Evolutionary conservation across 2,797 vertebrate genomes (phyloP).

Genomic region (Vultur gryphus): DNA sequence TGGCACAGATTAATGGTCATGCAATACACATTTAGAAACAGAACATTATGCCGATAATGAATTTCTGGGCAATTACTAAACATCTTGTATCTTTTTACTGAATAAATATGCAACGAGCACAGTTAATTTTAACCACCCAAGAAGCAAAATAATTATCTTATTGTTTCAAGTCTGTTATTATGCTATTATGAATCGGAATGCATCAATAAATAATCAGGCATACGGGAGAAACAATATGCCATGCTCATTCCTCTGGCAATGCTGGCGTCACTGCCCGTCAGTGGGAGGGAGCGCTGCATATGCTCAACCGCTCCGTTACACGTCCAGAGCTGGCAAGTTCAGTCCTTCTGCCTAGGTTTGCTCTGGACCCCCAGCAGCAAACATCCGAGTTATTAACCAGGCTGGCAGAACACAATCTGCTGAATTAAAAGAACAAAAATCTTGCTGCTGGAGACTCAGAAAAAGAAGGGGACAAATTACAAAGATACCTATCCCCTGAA

Average conservation of each 20-base stretch:
- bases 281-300: neutral
- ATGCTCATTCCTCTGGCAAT: neutral
- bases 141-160: constrained; percentile 32
- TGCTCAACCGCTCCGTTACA: fast-evolving
- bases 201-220: constrained; percentile 40
- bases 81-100: constrained; percentile 2
- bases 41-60: constrained; percentile 47
- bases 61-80: constrained; percentile 47
- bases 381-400: neutral
- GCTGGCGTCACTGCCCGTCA: neutral
- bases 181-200: neutral
- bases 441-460: neutral
- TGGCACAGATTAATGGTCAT: constrained; percentile 22
- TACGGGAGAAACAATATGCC: neutral
- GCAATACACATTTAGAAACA: constrained; percentile 36
- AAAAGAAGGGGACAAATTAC: neutral
- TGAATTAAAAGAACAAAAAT: neutral
- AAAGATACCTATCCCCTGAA: neutral
- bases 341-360: neutral
- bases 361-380: neutral
- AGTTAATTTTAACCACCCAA: constrained; percentile 60
- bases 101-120: neutral
- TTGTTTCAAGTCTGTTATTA: constrained; percentile 46
- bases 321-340: neutral
- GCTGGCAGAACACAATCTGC: neutral